Evolutionary conservation across 2,888 invertebrate species (phyloP), one percentile per base, ranked within the genome.

Genomic region (Sepiola atlantica): DNA sequence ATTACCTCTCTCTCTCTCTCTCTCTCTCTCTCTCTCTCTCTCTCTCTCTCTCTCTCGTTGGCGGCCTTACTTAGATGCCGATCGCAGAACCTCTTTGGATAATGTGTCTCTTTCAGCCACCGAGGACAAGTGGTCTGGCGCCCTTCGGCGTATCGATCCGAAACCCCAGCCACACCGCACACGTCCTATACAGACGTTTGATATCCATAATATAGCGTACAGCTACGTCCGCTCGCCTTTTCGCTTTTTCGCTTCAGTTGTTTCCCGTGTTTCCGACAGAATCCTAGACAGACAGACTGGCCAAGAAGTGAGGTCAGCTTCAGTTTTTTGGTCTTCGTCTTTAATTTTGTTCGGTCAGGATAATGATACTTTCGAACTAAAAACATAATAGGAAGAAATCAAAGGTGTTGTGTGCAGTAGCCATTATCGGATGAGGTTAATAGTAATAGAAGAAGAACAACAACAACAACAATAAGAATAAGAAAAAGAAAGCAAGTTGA

Each of bases 101-200:
- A 77, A 77, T 77, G 77, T 77, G 77, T 77, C 77, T 77, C n/a
- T n/a, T 77, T 77, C n/a, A 77, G 77, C 77, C 77, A 32, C 77
- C 77, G n/a, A 77, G 77, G 77, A 77, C 77, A 77, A 77, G n/a
- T 32, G 77, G 77, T 77, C 77, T 77, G 77, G 77, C 77, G 77
- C 77, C 77, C 77, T n/a, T 32, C 32, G 77, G 18, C n/a, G 77
- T n/a, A 77, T 77, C n/a, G n/a, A 77, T n/a, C 77, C 77, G n/a
- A 77, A 77, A n/a, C 77, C n/a, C 32, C n/a, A 45, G 45, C 45
- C 45, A 45, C 45, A 45, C 4, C 45, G 8, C 45, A 45, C 45
- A n/a, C 77, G 21, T n/a, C 16, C 32, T 77, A 14, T n/a, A 32
- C n/a, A n/a, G n/a, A 77, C 77, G 77, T 77, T 77, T 77, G 77